Conservation (phyloP, 1,140 invertebrate genomes). For the Sycobia sp. region DNA sequence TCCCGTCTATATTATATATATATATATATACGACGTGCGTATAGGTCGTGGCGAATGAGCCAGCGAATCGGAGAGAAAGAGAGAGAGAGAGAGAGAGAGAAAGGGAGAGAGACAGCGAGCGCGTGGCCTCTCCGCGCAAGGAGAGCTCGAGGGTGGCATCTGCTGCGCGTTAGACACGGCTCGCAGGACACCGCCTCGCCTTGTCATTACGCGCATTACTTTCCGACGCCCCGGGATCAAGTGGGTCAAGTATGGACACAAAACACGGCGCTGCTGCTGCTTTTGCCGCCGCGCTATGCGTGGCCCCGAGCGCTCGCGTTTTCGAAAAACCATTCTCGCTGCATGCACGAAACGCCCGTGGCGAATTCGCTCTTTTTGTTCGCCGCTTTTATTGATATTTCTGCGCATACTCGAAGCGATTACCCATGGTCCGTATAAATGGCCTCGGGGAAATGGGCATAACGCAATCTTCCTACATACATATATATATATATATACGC, state of each 20-base stretch:
- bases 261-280: neutral
- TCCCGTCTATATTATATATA: no score
- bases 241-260: constrained; percentile 49
- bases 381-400: neutral
- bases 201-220: constrained; percentile 41
- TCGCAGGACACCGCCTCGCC: constrained; percentile 42
- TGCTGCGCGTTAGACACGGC: constrained; percentile 62
- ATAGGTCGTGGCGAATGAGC: no score
- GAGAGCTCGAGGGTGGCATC: constrained; percentile 56
- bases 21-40: no score
- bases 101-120: no score
- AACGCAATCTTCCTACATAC: no score
- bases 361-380: neutral
- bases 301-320: neutral
- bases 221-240: constrained; percentile 44
- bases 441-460: no score
- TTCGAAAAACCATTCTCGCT: neutral
- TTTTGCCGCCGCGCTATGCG: neutral
- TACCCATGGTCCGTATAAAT: no score
- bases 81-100: neutral
- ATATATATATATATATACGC: no score
- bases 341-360: no score
- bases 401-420: neutral
- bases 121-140: neutral
- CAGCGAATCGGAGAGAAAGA: no score